Conservation (phyloP, 2,888 invertebrate genomes). For the Rhogogaster chlorosoma region DNA sequence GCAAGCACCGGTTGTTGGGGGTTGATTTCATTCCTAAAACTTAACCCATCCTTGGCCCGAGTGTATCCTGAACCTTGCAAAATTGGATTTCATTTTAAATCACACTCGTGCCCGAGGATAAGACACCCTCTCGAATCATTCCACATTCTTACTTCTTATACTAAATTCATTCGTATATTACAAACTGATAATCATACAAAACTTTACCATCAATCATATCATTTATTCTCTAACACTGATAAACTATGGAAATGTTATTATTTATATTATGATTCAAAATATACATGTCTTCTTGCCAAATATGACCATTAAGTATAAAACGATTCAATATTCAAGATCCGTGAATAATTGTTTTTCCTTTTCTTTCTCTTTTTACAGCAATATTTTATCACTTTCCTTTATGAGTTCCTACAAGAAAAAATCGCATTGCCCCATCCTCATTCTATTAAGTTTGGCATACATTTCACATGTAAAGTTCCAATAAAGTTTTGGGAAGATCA, state of each 20-base stretch:
- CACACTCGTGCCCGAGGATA: neutral
- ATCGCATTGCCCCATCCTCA: neutral
- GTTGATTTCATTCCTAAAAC: neutral
- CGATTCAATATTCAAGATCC: neutral
- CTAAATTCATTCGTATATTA: neutral
- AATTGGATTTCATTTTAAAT: neutral
- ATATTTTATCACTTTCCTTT: neutral
- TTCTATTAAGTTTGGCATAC: neutral
- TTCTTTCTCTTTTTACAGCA: neutral
- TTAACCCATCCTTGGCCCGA: neutral
- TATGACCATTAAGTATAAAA: neutral
- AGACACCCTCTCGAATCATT: neutral
- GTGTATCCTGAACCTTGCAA: neutral
- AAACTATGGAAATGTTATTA: neutral
- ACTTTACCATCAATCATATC: neutral
- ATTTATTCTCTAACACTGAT: neutral
- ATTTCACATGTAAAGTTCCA: neutral
- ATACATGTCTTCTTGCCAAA: neutral
- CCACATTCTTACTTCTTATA: neutral
- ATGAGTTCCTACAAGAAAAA: neutral
- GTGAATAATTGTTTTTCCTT: neutral
- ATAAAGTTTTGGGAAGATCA: neutral
- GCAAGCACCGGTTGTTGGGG: neutral
- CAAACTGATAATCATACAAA: neutral
- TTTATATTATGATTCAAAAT: neutral